Conservation (phyloP, 1,140 invertebrate genomes). For the Laupala kohalensis region DNA sequence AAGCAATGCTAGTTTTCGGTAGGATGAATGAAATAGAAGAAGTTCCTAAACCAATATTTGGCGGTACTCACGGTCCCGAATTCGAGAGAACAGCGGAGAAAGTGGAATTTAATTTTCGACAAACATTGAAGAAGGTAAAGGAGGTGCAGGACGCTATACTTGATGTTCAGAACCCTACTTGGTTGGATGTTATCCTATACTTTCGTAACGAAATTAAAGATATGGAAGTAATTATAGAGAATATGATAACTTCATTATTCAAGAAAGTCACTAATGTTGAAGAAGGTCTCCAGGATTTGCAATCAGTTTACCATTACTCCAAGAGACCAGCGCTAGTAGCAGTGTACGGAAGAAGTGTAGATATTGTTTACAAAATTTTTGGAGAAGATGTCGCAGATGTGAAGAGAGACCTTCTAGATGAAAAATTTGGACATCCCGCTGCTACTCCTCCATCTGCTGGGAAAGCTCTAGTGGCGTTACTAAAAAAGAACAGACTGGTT, state of each 20-base stretch:
- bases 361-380: slow-evolving; percentile 66
- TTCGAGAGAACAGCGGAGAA: slow-evolving; percentile 55
- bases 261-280: slow-evolving; percentile 52
- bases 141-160: slow-evolving; percentile 46
- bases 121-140: slow-evolving; percentile 46
- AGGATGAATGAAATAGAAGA: slow-evolving; percentile 46
- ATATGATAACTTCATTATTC: slow-evolving; percentile 51
- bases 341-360: slow-evolving; percentile 46
- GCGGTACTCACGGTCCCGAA: slow-evolving; percentile 50
- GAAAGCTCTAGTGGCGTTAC: slow-evolving; percentile 43
- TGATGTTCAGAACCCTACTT: slow-evolving; percentile 51
- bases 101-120: slow-evolving; percentile 58
- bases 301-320: slow-evolving; percentile 52
- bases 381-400: slow-evolving; percentile 58
- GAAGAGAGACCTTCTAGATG: slow-evolving; percentile 52
- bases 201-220: slow-evolving; percentile 49
- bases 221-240: slow-evolving; percentile 56
- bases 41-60: slow-evolving; percentile 44
- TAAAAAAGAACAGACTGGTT: slow-evolving; percentile 46
- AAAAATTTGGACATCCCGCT: slow-evolving; percentile 43
- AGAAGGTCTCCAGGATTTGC: slow-evolving; percentile 54
- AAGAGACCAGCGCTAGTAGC: slow-evolving; percentile 45
- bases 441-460: slow-evolving; percentile 57
- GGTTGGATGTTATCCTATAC: slow-evolving; percentile 52
- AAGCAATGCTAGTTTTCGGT: slow-evolving; percentile 61